Evolutionary conservation across 2,888 invertebrate species (phyloP).

Genomic region (Leucozona laternaria): DNA sequence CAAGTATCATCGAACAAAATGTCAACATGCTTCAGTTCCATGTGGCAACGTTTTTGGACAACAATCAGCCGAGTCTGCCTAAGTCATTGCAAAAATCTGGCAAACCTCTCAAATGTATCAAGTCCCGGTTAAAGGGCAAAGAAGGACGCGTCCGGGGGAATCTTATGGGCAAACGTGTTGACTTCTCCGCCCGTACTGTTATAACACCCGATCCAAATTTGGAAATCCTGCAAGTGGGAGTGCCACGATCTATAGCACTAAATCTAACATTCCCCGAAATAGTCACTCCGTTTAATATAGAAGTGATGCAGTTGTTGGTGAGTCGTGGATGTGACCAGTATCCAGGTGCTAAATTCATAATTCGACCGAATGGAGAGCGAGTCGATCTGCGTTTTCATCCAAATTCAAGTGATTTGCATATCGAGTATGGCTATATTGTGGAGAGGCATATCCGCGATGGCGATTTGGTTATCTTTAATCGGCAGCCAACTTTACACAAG

Average conservation of each 20-base stretch:
- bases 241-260: constrained; percentile 87
- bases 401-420: constrained; percentile 86
- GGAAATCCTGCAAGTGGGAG: constrained; percentile 87
- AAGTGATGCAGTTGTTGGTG: constrained; percentile 86
- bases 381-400: constrained; percentile 88
- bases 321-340: constrained; percentile 87
- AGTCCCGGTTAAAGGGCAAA: constrained; percentile 87
- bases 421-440: constrained; percentile 85
- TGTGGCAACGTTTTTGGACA: constrained; percentile 87
- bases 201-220: constrained; percentile 85
- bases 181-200: constrained; percentile 88
- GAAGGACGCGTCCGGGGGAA: constrained; percentile 88
- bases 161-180: constrained; percentile 89
- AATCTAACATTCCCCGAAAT: constrained; percentile 88
- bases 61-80: constrained; percentile 87
- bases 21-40: constrained; percentile 88
- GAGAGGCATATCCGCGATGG: constrained; percentile 88
- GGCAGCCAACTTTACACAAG: constrained; percentile 89
- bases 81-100: constrained; percentile 87
- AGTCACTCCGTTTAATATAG: constrained; percentile 88
- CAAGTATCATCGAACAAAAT: constrained; percentile 87
- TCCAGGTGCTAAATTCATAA: constrained; percentile 89
- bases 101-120: constrained; percentile 87
- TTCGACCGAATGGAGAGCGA: constrained; percentile 87
- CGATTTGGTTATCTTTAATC: constrained; percentile 88